Conservation (phyloP, 35 echinoderm and acorn worm species). For the Diadema setosum region DNA sequence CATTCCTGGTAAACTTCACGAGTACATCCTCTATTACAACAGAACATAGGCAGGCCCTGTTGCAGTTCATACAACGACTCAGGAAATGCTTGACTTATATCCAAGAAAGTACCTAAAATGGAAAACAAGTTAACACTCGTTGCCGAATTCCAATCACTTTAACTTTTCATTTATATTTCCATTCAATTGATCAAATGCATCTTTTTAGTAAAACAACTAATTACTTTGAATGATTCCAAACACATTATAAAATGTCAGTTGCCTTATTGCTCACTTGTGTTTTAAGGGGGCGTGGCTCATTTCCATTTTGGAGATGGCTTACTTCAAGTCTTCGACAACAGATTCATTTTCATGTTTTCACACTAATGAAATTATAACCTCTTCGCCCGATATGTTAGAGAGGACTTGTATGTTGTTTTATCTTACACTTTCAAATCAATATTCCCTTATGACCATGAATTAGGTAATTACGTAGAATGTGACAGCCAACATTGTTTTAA, state of each 20-base stretch:
- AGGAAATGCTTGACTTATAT: not conserved
- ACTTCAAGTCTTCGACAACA: not conserved
- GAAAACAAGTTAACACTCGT: not conserved
- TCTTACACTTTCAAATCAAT: not conserved
- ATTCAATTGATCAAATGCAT: conserved; percentile 1
- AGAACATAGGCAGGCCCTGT: not conserved
- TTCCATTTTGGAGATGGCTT: not conserved
- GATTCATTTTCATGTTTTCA: not conserved
- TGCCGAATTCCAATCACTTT: not conserved
- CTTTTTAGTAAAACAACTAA: not conserved
- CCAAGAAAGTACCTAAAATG: not conserved
- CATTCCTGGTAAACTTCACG: not conserved
- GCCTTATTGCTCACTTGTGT: not conserved
- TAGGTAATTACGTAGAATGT: not conserved
- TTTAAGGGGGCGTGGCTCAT: not conserved
- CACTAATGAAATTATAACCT: not conserved
- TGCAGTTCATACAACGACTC: not conserved
- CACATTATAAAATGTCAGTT: not conserved
- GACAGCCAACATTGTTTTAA: not conserved
- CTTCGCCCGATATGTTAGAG: not conserved
- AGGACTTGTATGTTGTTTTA: not conserved
- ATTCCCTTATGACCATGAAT: not conserved
- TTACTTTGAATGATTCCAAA: conserved; percentile 1
- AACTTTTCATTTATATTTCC: not conserved
- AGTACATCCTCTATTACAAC: not conserved